Percentiles rank a stretch among this genome's conserved stretches.
These are phyloP conservation scores for Eilema sororculum DNA, from an alignment of 2,888 invertebrate species.

Conservation along the genomic window DNA sequence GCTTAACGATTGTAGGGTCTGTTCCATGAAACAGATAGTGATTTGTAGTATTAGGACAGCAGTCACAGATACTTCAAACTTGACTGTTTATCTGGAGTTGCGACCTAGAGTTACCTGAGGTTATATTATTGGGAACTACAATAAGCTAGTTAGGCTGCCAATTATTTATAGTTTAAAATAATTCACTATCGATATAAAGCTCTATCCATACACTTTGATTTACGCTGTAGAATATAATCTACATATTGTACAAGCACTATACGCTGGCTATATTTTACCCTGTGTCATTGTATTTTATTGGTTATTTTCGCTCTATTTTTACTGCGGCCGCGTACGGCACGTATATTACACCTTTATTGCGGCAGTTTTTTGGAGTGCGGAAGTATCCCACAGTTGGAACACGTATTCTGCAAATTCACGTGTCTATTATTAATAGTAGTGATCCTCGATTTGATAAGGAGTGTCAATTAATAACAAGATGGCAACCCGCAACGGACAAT, in stretches of 20 bases:
- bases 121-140: no score
- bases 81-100: no score
- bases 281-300: background rate
- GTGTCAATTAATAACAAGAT: background rate
- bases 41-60: no score
- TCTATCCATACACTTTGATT: background rate
- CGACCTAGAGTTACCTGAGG: no score
- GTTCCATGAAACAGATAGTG: no score
- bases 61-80: no score
- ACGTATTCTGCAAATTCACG: conserved; percentile 50
- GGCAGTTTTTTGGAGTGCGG: background rate
- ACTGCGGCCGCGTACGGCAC: background rate
- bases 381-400: background rate
- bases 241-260: background rate
- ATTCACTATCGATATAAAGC: background rate
- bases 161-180: background rate
- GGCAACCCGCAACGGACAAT: no score
- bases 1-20: no score
- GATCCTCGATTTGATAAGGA: conserved; percentile 39
- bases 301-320: background rate
- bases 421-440: conserved; percentile 36
- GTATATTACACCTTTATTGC: background rate
- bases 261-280: background rate
- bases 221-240: background rate
- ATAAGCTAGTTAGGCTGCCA: no score